A percentile compares a stretch with the other conserved stretches of the same genome.
phyloP scores from a whole-genome alignment of 2,888 invertebrate species.

The Acanthococcus lagerstroemiae region DNA sequence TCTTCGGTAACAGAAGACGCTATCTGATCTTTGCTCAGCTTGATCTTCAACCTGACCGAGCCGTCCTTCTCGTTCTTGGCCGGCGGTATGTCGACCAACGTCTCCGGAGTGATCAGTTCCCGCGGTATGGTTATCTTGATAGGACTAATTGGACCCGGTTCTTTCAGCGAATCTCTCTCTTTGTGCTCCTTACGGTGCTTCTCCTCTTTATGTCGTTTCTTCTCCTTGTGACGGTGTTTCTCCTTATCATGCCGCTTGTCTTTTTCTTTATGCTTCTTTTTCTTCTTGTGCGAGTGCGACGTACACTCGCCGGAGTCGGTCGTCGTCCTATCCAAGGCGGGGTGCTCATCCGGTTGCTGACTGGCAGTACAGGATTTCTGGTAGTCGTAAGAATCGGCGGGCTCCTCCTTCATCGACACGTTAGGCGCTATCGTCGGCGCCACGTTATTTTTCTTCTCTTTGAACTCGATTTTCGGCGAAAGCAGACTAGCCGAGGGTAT shows the following conservation, averaged over 20 bases:
- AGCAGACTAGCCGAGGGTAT: neutral
- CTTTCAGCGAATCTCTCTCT: constrained; percentile 10
- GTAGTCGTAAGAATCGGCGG: neutral
- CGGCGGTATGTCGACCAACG: constrained; percentile 14
- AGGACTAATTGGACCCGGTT: constrained; percentile 3
- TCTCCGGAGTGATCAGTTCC: too few species aligned
- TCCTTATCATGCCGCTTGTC: constrained; percentile 33
- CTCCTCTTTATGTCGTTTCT: constrained; percentile 48
- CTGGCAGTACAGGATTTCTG: too few species aligned
- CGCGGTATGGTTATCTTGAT: constrained; percentile 27
- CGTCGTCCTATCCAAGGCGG: neutral
- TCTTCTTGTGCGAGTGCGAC: constrained; percentile 21
- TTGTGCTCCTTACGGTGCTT: constrained; percentile 45
- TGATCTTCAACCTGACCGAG: constrained; percentile 26
- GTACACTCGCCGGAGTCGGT: neutral
- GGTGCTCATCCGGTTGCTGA: constrained; percentile 1
- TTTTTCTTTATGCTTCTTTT: constrained; percentile 33
- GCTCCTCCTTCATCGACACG: too few species aligned
- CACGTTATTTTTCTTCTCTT: constrained; percentile 10
- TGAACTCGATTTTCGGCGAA: neutral
- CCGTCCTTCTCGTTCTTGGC: neutral
- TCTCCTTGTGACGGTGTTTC: constrained; percentile 38
- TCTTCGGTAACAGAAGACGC: neutral
- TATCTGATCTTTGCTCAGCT: constrained; percentile 25
- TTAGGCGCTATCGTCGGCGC: neutral